Base-by-base conservation (phyloP, 2,888 invertebrate species). In the Melipona beecheii region DNA sequence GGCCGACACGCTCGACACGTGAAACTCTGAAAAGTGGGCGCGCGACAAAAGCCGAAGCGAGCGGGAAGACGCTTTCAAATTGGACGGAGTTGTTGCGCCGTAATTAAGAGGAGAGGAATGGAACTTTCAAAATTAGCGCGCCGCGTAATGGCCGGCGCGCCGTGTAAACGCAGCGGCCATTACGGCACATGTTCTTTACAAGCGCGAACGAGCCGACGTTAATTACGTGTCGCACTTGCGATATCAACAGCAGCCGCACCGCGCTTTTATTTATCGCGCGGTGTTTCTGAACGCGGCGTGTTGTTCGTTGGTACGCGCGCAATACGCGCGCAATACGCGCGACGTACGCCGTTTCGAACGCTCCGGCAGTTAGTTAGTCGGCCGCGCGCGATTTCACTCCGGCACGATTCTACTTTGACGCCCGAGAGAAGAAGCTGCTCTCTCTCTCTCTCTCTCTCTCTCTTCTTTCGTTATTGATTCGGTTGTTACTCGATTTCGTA, bases 211-310 rank as follows among this genome's bases (percentile, higher is more conserved):
- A 43, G 80, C 21, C 70, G 81, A 82, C 81, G 75, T 82, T 82
- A 82, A 80, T 82, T 82, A 83, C 82, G 73, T 65, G 77, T 83
- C 82, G 82, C 83, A 68, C 70, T 77, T 31, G 83, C 73, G 83
- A 83, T 83, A 83, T 81, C 82, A 81, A 82, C 82, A 83, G 81
- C 82, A 69, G 76, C 65, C 76, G 81, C 49, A 31, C 58, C 73
- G 64, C 52, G 64, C 43, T 77, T 81, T 81, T 83, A 77, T 82
- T 82, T 81, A 81, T 83, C 76, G 73, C 74, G 19, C 56, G 58
- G 43, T 43, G 43, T 43, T 43, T 9, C 43, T 43, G 19, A 15
- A 49, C 49, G 65, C 70, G 70, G 70, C 43, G 70, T 19, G 60
- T 24, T 60, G 27, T 60, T 6, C 54, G 65, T 0, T 17, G 31